phyloP scores from a whole-genome alignment of 2,797 vertebrate genomes.

The Cheracebus regulus region DNA sequence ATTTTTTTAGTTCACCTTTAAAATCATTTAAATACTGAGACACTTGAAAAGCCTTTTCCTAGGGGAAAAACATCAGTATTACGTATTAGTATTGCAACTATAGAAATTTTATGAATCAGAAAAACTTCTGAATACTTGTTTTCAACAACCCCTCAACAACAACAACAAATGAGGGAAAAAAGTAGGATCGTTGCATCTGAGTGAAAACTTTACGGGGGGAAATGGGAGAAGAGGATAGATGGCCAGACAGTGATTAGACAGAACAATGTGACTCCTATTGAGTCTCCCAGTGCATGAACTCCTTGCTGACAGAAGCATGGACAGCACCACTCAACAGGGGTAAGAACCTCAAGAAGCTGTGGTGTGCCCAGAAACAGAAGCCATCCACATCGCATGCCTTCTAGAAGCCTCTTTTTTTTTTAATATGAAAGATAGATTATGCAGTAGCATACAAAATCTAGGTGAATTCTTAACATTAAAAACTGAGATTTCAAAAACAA shows the following conservation, averaged over 20 bases:
- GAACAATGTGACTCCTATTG: not conserved
- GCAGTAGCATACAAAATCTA: not conserved
- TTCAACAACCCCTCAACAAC: not conserved
- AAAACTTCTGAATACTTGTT: not conserved
- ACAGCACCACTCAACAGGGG: not conserved
- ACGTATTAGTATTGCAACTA: not conserved
- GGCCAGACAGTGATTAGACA: not conserved
- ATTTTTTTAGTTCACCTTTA: not conserved
- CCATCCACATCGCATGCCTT: not conserved
- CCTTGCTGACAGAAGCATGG: not conserved
- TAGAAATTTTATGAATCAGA: not conserved
- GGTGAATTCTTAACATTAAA: constrained; percentile 33
- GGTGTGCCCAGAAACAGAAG: not conserved
- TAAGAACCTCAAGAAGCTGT: not conserved
- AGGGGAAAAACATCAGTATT: not conserved
- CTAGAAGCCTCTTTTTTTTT: not conserved
- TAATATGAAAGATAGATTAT: not conserved
- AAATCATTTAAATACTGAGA: constrained; percentile 1
- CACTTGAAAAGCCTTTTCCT: not conserved
- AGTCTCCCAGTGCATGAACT: not conserved
- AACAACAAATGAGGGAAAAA: not conserved
- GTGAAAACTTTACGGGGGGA: not conserved
- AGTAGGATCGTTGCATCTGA: not conserved
- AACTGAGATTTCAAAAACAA: not conserved
- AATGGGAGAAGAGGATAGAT: not conserved